Conservation (phyloP, 2,113 vertebrate genomes). For the Melanerpes aurifrons region DNA sequence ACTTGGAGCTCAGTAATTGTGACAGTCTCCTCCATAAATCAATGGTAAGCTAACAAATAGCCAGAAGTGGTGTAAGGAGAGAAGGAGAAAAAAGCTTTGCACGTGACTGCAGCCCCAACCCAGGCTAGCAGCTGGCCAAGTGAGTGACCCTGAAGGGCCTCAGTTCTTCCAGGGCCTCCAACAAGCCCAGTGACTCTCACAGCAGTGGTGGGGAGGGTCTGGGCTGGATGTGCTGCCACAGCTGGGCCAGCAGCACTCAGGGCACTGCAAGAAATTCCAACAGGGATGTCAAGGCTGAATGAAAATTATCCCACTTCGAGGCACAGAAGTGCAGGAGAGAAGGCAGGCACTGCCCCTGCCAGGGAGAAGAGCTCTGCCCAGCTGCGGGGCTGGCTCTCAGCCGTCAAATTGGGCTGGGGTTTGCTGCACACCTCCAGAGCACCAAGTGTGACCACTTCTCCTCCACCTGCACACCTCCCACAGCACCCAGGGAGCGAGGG, state of each 20-base stretch:
- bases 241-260: not conserved
- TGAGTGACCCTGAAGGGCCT: not conserved
- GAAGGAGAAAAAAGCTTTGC: not conserved
- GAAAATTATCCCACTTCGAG: not conserved
- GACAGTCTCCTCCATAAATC: not conserved
- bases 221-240: accelerated
- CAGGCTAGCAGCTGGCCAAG: not conserved
- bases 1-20: not conserved
- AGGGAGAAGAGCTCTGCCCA: too few relatives aligned
- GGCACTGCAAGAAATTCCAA: not conserved
- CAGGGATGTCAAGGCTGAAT: not conserved
- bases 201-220: not conserved
- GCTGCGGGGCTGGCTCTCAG: not conserved
- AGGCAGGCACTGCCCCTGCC: not conserved
- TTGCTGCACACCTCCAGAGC: not conserved
- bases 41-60: not conserved
- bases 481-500: not conserved
- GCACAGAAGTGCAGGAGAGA: not conserved
- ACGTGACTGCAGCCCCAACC: not conserved
- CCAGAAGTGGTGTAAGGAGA: not conserved
- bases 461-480: not conserved
- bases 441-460: not conserved
- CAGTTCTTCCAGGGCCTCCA: not conserved
- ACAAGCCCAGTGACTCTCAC: not conserved
- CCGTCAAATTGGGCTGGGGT: accelerated